Evolutionary conservation across 2,888 invertebrate genomes (phyloP).

Genomic region (Drosophila colorata): DNA sequence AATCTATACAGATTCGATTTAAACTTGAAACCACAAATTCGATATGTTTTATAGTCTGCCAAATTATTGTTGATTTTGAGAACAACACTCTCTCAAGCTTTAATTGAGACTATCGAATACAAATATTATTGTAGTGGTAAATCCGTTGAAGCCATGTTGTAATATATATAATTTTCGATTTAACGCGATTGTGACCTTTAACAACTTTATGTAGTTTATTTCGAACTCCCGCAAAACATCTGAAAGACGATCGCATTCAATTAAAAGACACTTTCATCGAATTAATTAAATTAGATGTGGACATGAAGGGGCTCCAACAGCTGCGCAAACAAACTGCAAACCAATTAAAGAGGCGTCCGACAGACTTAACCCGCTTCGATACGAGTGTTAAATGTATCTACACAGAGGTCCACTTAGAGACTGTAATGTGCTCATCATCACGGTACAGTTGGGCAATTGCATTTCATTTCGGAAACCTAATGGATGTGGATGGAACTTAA

Average conservation of each 20-base stretch:
- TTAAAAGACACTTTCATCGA: conserved; percentile 80
- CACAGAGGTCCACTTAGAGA: conserved; percentile 5
- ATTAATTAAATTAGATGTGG: conserved; percentile 73
- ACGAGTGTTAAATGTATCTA: not conserved
- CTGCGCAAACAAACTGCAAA: conserved; percentile 77
- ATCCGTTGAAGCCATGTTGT: conserved; percentile 21
- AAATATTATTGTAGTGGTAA: not conserved
- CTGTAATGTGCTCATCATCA: conserved; percentile 3
- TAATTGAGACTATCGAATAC: no score
- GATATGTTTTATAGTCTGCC: no score
- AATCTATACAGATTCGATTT: no score
- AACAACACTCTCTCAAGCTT: no score
- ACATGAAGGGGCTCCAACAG: conserved; percentile 48
- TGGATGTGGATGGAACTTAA: not conserved
- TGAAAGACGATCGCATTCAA: conserved; percentile 70
- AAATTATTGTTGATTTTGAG: no score
- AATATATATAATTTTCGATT: conserved; percentile 10
- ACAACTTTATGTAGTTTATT: conserved; percentile 10
- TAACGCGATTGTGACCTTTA: conserved; percentile 40
- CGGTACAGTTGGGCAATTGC: conserved; percentile 45
- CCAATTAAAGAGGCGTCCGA: conserved; percentile 59
- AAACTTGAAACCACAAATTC: no score
- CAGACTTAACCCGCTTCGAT: conserved; percentile 19
- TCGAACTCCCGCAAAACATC: conserved; percentile 33
- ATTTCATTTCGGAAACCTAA: not conserved